phyloP scores from a whole-genome alignment of 2,797 vertebrate species.

The Sebastiscus tertius region DNA sequence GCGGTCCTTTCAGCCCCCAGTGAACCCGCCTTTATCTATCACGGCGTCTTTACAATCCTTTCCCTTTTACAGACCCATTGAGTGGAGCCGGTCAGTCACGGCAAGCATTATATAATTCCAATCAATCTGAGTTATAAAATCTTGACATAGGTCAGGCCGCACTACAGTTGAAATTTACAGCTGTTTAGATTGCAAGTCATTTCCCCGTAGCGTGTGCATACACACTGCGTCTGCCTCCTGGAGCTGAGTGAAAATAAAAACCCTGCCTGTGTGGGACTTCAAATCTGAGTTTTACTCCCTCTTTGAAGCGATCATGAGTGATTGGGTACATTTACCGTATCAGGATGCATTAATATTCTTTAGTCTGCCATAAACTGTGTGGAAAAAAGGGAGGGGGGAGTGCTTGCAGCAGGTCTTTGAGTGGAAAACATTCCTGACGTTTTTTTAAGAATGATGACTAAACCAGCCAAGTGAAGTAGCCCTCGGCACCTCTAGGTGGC shows the following conservation, averaged over 20 bases:
- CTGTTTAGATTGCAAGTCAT: constrained; percentile 71
- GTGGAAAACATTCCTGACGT: constrained; percentile 18
- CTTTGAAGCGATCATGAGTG: constrained; percentile 37
- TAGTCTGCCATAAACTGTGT: constrained; percentile 33
- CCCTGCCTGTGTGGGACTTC: constrained; percentile 30
- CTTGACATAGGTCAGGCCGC: constrained; percentile 60
- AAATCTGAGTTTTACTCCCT: constrained; percentile 45
- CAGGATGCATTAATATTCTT: constrained; percentile 40
- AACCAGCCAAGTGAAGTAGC: neutral
- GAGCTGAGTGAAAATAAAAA: constrained; percentile 47
- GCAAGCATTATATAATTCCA: constrained; percentile 73
- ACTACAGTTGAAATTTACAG: constrained; percentile 72
- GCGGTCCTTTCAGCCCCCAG: constrained; percentile 34
- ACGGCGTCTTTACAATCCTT: constrained; percentile 65
- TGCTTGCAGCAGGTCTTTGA: constrained; percentile 21
- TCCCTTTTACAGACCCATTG: constrained; percentile 70
- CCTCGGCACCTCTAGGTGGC: constrained; percentile 68
- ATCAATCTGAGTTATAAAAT: constrained; percentile 81
- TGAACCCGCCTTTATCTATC: constrained; percentile 62
- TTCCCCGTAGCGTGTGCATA: constrained; percentile 43
- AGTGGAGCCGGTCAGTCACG: constrained; percentile 71
- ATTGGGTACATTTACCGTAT: constrained; percentile 44
- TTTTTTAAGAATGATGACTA: constrained; percentile 32
- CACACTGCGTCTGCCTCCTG: constrained; percentile 40
- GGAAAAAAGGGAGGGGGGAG: neutral